phyloP scores from a whole-genome alignment of 2,113 vertebrate species.

The Sphaerodactylus townsendi region DNA sequence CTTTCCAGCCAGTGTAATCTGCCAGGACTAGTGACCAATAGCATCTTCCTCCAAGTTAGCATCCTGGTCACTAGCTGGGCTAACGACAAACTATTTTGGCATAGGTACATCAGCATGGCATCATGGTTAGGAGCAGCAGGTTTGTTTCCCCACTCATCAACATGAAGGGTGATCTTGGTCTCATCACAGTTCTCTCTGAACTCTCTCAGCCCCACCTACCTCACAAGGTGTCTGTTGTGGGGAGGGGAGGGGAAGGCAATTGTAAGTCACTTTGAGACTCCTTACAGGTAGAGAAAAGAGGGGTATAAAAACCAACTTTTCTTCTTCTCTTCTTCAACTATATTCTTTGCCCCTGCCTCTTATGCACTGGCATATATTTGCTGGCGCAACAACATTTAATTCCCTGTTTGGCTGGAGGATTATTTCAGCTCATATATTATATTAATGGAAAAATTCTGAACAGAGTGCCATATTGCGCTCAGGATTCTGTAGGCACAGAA shows the following conservation, averaged over 20 bases:
- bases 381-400: background rate
- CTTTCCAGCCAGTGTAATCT: background rate
- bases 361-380: background rate
- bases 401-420: background rate
- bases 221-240: too few relatives aligned
- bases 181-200: too few relatives aligned
- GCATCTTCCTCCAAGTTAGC: background rate
- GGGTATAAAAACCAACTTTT: too few relatives aligned
- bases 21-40: background rate
- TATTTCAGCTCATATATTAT: background rate
- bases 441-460: background rate
- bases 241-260: too few relatives aligned
- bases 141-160: too few relatives aligned
- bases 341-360: background rate
- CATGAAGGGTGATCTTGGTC: too few relatives aligned
- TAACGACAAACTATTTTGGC: background rate
- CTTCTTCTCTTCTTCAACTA: background rate
- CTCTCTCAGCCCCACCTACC: too few relatives aligned
- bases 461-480: background rate
- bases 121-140: too few relatives aligned
- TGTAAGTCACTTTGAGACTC: too few relatives aligned
- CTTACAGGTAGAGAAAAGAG: too few relatives aligned
- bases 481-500: background rate
- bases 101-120: too few relatives aligned
- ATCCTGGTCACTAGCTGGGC: background rate